Conservation (phyloP, 1,140 invertebrate genomes). For the Coelopa frigida region DNA sequence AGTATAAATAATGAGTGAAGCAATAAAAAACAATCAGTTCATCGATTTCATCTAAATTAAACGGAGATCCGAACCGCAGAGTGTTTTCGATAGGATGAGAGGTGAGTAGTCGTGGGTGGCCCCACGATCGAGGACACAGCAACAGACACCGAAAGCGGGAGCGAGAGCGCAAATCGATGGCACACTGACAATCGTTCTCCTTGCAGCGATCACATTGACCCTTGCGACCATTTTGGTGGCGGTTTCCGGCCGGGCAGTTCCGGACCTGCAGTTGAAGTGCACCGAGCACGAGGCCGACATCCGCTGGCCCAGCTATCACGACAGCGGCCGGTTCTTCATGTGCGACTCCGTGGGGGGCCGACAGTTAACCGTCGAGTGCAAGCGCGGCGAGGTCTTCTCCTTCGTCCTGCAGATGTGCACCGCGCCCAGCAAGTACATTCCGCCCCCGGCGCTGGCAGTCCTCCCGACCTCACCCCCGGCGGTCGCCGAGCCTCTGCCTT, state of each 20-base stretch:
- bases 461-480: constrained; percentile 25
- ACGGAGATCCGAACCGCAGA: constrained; percentile 20
- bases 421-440: constrained; percentile 25
- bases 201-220: constrained; percentile 26
- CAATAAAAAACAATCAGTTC: constrained; percentile 22
- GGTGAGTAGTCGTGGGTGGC: no score
- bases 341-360: constrained; percentile 24
- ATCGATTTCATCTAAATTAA: constrained; percentile 21
- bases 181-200: background rate
- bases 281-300: constrained; percentile 29
- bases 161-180: background rate
- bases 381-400: constrained; percentile 34
- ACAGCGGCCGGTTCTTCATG: constrained; percentile 36
- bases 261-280: constrained; percentile 33
- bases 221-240: constrained; percentile 20
- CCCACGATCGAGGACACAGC: no score
- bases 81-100: constrained; percentile 23
- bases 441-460: constrained; percentile 24
- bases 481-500: no score
- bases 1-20: constrained; percentile 34
- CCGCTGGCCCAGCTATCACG: constrained; percentile 40
- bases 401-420: constrained; percentile 37
- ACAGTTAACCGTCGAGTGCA: constrained; percentile 27
- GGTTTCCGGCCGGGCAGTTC: constrained; percentile 24
- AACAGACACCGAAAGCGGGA: no score